phyloP scores from a whole-genome alignment of 1,140 invertebrate genomes.

The Lysiphlebus fabarum region DNA sequence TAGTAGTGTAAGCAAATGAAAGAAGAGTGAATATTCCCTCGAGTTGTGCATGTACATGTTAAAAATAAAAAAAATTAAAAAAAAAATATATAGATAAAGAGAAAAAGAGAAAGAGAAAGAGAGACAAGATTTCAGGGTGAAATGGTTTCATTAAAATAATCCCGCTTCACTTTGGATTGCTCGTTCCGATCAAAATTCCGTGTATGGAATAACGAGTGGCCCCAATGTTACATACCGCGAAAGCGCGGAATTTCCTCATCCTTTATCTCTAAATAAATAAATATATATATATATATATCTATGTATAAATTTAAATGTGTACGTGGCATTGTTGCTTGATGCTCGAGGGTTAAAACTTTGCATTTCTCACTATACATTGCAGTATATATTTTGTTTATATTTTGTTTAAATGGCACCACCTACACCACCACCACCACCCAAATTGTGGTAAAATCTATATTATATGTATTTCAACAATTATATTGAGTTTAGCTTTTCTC shows the following conservation, averaged over 20 bases:
- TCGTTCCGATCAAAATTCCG: slow-evolving; percentile 36
- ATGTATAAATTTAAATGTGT: slow-evolving; percentile 7
- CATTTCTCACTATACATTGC: neutral
- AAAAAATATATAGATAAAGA: too few species aligned
- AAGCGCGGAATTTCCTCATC: slow-evolving; percentile 22
- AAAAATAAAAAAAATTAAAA: too few species aligned
- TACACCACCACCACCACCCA: too few species aligned
- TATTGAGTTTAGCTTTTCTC: slow-evolving; percentile 9
- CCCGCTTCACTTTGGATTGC: slow-evolving; percentile 30
- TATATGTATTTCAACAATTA: neutral
- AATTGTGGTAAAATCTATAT: neutral
- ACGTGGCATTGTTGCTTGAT: slow-evolving; percentile 24
- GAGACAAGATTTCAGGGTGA: neutral
- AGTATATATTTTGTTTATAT: too few species aligned
- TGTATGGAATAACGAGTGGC: slow-evolving; percentile 39
- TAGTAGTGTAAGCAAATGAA: too few species aligned
- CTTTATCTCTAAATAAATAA: too few species aligned
- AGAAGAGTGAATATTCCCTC: too few species aligned
- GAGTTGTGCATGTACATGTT: too few species aligned
- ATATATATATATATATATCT: slow-evolving; percentile 8
- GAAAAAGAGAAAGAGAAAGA: too few species aligned
- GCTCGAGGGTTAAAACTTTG: slow-evolving; percentile 8
- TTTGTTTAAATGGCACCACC: too few species aligned
- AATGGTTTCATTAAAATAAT: slow-evolving; percentile 45
- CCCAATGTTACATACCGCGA: too few species aligned